Evolutionary conservation across 2,797 vertebrate genomes (phyloP), one percentile per base, ranked within the genome.

Genomic region (Gymnopithys bicolor): DNA sequence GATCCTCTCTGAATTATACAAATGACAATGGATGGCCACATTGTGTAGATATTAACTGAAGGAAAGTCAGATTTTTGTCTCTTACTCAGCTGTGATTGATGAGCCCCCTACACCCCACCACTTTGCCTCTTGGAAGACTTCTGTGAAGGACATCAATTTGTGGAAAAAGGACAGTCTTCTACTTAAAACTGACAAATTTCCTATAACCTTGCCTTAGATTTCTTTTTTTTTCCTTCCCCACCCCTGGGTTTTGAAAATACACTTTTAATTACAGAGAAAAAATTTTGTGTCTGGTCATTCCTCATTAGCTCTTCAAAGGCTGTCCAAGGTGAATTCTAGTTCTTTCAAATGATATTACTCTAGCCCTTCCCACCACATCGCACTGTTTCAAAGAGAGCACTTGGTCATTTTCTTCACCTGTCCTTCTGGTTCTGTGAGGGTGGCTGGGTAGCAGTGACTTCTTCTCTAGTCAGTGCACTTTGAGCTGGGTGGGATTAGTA

Each of bases 41-140:
- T 10, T 53, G 7, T 19, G 30, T 30, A 13, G 8, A 3, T 32
- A 21, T 74, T 59, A 45, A n/a, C 39, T 41, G 84, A 77, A 88
- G 19, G 18, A 51, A 80, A 84, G 32, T 63, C n/a, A 56, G 4
- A 41, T 70, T 51, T 83, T 11, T 71, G 23, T 58, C 25, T 86
- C 37, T 78, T 6, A 8, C 17, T 74, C 30, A 58, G 33, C 46
- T 48, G 24, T 45, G 58, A 63, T 2, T 45, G 58, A 63, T 2
- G 3, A 82, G 7, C 55, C 5, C 2, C 7, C 2, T 7, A 6
- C 53, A 4, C 2, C 7, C 2, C 8, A 4, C 13, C 41, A 16
- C 41, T 85, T 69, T 6, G 2, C 25, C 28, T 75, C 45, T 66
- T 75, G 21, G 51, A n/a, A 78, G 30, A 55, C 7, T 79, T 69